phyloP scores from a whole-genome alignment of 2,113 vertebrate genomes.

The Thermophis baileyi region DNA sequence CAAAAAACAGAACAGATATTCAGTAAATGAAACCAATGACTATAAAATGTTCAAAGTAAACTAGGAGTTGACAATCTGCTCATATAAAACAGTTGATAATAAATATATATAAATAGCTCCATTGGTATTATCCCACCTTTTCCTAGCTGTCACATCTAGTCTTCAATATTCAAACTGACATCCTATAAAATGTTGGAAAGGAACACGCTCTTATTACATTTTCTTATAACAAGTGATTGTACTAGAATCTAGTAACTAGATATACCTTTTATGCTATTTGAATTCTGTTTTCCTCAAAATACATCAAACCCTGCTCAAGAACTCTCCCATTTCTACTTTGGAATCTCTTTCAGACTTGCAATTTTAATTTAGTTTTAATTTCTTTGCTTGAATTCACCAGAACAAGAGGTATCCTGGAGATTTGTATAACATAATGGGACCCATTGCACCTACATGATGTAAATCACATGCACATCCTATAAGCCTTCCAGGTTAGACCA shows the following conservation, averaged over 20 bases:
- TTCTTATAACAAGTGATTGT: not conserved
- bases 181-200: not conserved
- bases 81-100: not conserved
- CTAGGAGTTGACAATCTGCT: not conserved
- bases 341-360: not conserved
- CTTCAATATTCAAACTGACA: not conserved
- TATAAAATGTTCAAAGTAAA: not conserved
- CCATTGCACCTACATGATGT: not conserved
- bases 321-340: not conserved
- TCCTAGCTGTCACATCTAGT: not conserved
- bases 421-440: not conserved
- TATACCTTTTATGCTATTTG: not conserved
- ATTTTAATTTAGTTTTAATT: not conserved
- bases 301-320: not conserved
- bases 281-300: not conserved
- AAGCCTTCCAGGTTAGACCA: not conserved
- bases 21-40: not conserved
- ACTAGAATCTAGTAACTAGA: too few relatives aligned
- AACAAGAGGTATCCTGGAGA: not conserved
- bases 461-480: not conserved
- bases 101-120: not conserved
- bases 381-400: not conserved
- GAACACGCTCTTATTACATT: not conserved
- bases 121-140: not conserved
- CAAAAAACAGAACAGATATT: not conserved